Base-by-base conservation (phyloP, 2,113 vertebrate genomes). In the Nestor notabilis region DNA sequence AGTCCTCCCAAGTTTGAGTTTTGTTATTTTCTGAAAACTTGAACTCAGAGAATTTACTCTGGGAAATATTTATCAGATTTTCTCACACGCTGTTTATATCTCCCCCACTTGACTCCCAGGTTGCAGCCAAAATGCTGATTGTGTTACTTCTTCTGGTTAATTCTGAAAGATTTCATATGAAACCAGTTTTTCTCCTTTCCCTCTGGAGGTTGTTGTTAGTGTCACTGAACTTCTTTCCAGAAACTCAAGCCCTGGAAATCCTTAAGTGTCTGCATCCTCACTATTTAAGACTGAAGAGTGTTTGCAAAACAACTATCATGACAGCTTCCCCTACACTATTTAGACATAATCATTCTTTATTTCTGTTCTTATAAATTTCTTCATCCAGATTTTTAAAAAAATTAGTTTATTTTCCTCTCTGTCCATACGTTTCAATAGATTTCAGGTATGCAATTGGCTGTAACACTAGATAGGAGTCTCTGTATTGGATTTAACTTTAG, bases 251-350 rank as follows among this genome's bases (percentile, higher is more conserved):
- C 58, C 61, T 85, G 84, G 39, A 44, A 90, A 91, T 89, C 63
- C 84, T 90, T 72, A 71, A 79, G 83, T 78, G 21, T 44, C 70
- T 95, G 39, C 52, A 60, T 85, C 87, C 46, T 91, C 25, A 37
- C 27, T 72, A 33, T 84, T 85, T 61, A 56, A 79, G 58, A 56
- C 18, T 89, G 52, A 31, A 83, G 25, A 76, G n/a, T 80, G 41
- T 89, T 93, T 95, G 41, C 74, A 90, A 91, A 95, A 87, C 39
- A 96, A 33, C 47, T 65, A 19, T 89, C 70, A 21, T 80, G 89
- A 35, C 69, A 92, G 76, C 68, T 50, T 82, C 44, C 16, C 28
- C 68, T 75, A 56, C 71, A 85, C 37, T 53, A 56, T 66, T 93
- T 69, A 92, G 61, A 92, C n/a, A 61, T 61, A 85, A 66, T 65